These are phyloP conservation scores for Caenorhabditis japonica DNA, from an alignment of 2,888 invertebrate genomes.

Conservation along the genomic window DNA sequence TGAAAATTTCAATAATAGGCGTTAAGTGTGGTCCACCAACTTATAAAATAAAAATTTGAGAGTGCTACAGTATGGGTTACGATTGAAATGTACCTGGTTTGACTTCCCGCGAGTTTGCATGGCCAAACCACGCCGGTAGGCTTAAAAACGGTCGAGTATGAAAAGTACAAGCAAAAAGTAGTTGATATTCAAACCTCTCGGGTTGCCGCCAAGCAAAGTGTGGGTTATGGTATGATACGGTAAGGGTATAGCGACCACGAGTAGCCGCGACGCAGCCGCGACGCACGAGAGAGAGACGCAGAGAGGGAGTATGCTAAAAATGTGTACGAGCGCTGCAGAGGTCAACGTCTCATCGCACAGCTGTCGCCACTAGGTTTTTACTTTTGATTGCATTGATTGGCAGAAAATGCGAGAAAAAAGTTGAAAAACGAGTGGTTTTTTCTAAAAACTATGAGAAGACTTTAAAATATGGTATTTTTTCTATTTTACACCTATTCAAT, in stretches of 20 bases:
- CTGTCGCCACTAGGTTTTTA: conserved; percentile 4
- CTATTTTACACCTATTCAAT: no score
- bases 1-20: no score
- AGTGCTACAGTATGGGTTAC: no score
- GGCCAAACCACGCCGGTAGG: not conserved
- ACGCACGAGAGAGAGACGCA: conserved; percentile 8
- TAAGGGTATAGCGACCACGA: conserved; percentile 5
- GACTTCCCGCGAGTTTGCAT: conserved; percentile 8
- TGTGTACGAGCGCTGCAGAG: not conserved
- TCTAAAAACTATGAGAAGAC: no score
- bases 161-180: not conserved
- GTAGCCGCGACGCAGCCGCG: conserved; percentile 30
- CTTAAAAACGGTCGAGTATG: not conserved
- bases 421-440: no score
- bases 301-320: not conserved
- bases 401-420: no score
- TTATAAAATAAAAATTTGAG: no score
- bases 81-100: no score
- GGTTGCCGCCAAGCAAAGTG: conserved; percentile 8
- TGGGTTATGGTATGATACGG: conserved; percentile 39
- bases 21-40: no score
- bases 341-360: conserved; percentile 1
- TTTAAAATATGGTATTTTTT: no score
- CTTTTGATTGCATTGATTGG: no score
- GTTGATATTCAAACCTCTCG: not conserved